Evolutionary conservation across 2,113 vertebrate species (phyloP).

Genomic region (Istiophorus platypterus): DNA sequence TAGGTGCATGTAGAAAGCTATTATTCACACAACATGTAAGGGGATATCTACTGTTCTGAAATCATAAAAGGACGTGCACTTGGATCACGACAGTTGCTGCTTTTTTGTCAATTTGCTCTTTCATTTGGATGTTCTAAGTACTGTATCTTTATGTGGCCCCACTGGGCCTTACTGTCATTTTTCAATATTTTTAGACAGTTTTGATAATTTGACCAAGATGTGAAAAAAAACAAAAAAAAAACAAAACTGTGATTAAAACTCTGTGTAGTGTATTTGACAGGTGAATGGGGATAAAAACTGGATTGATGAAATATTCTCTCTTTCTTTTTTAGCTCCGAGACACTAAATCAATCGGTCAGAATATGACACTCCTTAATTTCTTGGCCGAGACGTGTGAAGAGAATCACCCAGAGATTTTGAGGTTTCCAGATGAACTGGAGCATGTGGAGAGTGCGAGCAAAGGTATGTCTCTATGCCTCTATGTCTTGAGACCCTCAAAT

Average conservation of each 20-base stretch:
- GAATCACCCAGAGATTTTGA: slow-evolving; percentile 87
- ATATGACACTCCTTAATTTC: slow-evolving; percentile 93
- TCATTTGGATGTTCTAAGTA: background rate
- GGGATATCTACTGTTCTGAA: background rate
- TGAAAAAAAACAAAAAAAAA: background rate
- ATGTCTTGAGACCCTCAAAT: background rate
- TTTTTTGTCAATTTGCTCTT: background rate
- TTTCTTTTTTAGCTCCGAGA: slow-evolving; percentile 89
- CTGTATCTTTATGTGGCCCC: background rate
- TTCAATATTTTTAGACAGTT: background rate
- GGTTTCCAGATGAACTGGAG: slow-evolving; percentile 94
- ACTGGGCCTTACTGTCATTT: background rate
- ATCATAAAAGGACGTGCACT: background rate
- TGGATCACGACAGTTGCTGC: background rate
- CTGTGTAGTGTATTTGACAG: background rate
- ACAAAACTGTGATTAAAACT: background rate
- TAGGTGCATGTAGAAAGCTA: background rate
- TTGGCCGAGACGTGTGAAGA: slow-evolving; percentile 94
- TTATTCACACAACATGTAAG: background rate
- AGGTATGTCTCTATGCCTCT: slow-evolving; percentile 83
- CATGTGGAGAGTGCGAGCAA: slow-evolving; percentile 95
- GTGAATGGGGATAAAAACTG: slow-evolving; percentile 3
- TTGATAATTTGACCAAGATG: background rate
- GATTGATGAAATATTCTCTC: background rate
- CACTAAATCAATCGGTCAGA: slow-evolving; percentile 94